Conservation (phyloP, 2,113 vertebrate genomes). For the Brienomyrus longianalis region DNA sequence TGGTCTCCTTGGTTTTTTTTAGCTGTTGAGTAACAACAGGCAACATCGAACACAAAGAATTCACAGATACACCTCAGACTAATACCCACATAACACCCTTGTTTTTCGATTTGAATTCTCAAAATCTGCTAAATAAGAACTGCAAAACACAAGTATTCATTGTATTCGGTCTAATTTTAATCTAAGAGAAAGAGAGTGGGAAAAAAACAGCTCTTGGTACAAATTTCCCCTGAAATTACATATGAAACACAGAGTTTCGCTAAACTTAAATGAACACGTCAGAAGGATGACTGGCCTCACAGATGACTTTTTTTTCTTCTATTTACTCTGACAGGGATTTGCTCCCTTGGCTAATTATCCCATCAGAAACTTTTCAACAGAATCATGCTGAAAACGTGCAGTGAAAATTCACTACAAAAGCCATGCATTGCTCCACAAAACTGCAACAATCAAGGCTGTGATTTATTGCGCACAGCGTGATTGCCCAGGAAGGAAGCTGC, state of each 20-base stretch:
- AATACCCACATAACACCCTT: background rate
- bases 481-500: constrained; percentile 15
- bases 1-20: background rate
- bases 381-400: background rate
- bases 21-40: background rate
- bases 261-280: background rate
- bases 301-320: background rate
- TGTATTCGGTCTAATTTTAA: background rate
- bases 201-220: background rate
- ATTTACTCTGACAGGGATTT: background rate
- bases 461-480: background rate
- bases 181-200: background rate
- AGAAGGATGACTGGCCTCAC: background rate
- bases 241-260: background rate
- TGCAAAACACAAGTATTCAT: background rate
- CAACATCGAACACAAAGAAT: background rate
- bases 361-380: background rate
- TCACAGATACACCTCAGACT: background rate
- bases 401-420: background rate
- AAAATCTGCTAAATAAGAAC: background rate
- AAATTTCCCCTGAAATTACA: background rate
- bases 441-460: background rate
- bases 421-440: background rate
- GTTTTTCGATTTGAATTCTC: background rate
- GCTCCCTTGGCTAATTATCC: background rate